Conservation (phyloP, 1,140 invertebrate genomes). For the Saccostrea echinata region DNA sequence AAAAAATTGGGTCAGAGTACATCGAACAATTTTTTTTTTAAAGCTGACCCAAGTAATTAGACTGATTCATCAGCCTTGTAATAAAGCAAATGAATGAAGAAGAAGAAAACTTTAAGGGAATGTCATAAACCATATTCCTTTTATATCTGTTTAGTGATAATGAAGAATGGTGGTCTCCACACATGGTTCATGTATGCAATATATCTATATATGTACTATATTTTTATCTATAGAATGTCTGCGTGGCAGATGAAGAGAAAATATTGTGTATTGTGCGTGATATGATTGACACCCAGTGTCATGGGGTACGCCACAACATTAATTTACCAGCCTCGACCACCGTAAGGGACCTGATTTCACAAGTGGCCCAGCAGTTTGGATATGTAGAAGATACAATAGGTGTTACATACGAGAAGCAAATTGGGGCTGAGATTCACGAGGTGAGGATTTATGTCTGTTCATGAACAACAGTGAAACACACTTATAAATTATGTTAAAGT, state of each 20-base stretch:
- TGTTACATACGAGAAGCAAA: slow-evolving; percentile 78
- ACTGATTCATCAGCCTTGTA: too few relatives aligned
- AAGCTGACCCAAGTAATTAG: too few relatives aligned
- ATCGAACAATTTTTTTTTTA: too few relatives aligned
- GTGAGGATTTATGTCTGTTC: slow-evolving; percentile 57
- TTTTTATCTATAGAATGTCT: slow-evolving; percentile 64
- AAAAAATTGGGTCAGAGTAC: too few relatives aligned
- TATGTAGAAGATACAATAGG: slow-evolving; percentile 82
- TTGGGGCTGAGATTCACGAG: slow-evolving; percentile 66
- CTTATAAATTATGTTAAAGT: neutral
- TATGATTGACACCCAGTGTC: slow-evolving; percentile 78
- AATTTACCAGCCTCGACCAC: slow-evolving; percentile 81
- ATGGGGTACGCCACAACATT: slow-evolving; percentile 73
- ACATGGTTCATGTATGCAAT: neutral
- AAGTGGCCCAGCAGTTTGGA: slow-evolving; percentile 81
- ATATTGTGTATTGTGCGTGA: slow-evolving; percentile 83
- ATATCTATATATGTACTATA: slow-evolving; percentile 20
- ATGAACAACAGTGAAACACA: neutral
- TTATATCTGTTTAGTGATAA: neutral
- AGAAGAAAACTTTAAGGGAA: too few relatives aligned
- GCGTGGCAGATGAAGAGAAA: slow-evolving; percentile 74
- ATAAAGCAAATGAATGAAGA: too few relatives aligned
- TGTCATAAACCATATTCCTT: too few relatives aligned
- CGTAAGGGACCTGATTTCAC: slow-evolving; percentile 80
- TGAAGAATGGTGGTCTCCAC: neutral